phyloP scores from a whole-genome alignment of 2,113 vertebrate genomes.

The Xyliphius kryptos region DNA sequence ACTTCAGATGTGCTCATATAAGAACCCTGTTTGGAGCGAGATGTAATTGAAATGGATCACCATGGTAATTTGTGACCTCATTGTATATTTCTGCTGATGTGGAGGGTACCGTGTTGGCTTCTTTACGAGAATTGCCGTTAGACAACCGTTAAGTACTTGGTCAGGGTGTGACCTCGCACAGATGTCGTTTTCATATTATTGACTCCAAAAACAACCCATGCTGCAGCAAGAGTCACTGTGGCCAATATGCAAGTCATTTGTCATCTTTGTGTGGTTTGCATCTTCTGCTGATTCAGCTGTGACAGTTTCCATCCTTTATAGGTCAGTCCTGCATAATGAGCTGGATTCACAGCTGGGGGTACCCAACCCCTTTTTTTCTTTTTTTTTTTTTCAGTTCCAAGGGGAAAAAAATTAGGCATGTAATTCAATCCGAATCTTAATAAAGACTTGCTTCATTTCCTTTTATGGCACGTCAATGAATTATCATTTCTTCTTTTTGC shows the following conservation, averaged over 20 bases:
- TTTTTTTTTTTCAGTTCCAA: too few species aligned
- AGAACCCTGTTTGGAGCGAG: too few species aligned
- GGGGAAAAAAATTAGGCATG: too few species aligned
- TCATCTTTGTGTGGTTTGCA: neutral
- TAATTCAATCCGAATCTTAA: too few species aligned
- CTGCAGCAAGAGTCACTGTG: conserved; percentile 6
- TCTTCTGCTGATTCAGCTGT: neutral
- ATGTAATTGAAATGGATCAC: too few species aligned
- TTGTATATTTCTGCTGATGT: too few species aligned
- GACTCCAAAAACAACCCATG: neutral
- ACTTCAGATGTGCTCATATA: too few species aligned
- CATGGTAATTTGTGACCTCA: too few species aligned
- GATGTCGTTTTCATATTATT: neutral
- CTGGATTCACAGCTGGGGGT: neutral
- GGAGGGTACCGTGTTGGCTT: too few species aligned
- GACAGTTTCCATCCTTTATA: neutral
- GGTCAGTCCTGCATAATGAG: neutral
- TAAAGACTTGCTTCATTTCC: too few species aligned
- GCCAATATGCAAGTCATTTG: neutral
- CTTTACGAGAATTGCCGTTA: neutral
- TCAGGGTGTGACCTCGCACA: neutral
- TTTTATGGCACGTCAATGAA: too few species aligned
- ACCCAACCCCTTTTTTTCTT: too few species aligned
- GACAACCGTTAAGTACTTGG: neutral
- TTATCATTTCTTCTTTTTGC: conserved; percentile 10